Evolutionary conservation across 2,113 vertebrate genomes (phyloP), one percentile per base, ranked within the genome.

Genomic region (Sciurus niger): DNA sequence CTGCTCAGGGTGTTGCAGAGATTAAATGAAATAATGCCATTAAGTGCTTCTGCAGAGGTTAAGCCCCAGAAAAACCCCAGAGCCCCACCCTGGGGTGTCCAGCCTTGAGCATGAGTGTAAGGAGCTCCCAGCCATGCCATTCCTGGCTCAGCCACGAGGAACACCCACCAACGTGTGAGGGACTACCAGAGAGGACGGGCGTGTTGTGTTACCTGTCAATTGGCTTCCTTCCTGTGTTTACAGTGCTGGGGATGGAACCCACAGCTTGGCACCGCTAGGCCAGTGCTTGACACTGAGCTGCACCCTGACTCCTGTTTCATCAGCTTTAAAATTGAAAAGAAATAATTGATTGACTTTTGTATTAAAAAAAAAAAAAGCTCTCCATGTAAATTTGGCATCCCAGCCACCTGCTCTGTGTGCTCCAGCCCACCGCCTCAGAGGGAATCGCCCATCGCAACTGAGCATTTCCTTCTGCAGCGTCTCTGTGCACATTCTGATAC

Each of bases 1-100:
- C 55, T 14, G 3, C 7, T 20, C 4, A 0, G 1, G 0, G 40
- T 0, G 2, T 24, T 17, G 24, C 70, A 3, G 40, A 37, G 37
- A 37, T 82, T 77, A 40, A 53, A 67, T 28, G 77, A 79, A 78
- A 10, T 18, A 4, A 40, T 40, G 32, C 18, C 14, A 3, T 0
- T 10, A 78, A 84, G n/a, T 0, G n/a, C 13, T 13, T 20, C 63
- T n/a, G 2, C 17, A n/a, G 16, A n/a, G 60, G 37, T 67, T 17
- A 40, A 70, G 11, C 8, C 0, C 1, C 20, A 18, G 48, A 6
- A 13, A 55, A 80, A 22, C 14, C 72, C 16, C 17, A 48, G 18
- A 8, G 5, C 32, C 40, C 4, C 40, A 9, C 67, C 20, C 51
- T 6, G 10, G 37, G 37, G 37, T 37, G 37, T 37, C 37, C 37